Evolutionary conservation across 2,888 invertebrate species (phyloP), one percentile per base, ranked within the genome.

Genomic region (Tenodera sinensis): DNA sequence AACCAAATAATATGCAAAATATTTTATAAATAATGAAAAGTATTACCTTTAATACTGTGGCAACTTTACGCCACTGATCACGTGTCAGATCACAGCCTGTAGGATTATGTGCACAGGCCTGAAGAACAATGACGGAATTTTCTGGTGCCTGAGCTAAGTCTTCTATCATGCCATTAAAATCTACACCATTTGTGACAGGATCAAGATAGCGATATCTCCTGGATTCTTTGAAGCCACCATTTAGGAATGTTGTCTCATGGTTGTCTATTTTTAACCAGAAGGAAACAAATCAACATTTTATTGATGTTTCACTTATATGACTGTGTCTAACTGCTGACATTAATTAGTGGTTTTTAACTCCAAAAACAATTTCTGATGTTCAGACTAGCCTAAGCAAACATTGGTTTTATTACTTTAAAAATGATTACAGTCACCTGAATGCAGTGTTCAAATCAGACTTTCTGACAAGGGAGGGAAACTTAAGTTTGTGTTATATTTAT

Each of bases 91-190:
- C 99, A 91, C 97, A 97, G 85, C 99, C 99, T 12, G 99, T 99
- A 12, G 99, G 99, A 94, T 99, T 99, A 93, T 99, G 99, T 6
- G 99, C 99, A 93, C 98, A 98, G 0, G 98, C 97, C 93, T 99
- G 99, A 83, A 99, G 94, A 91, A 99, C 95, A 84, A 99, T 95
- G 0, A 95, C 95, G 27, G 95, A 93, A 90, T 94, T 93, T 90
- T 93, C 93, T 25, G 95, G 95, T 25, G 95, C 95, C 91, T 92
- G 92, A 91, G 92, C 91, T 30, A 95, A 91, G 92, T 95, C 95
- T 91, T 94, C 94, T 81, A 94, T 90, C 93, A 95, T 93, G 89
- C 96, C 98, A 81, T 96, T 95, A 92, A 98, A 94, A 93, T 98
- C 96, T 34, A 99, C 94, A 54, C 94, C 94, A 90, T 96, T 95